phyloP scores from a whole-genome alignment of 2,888 invertebrate species.

The Hemaris fuciformis region DNA sequence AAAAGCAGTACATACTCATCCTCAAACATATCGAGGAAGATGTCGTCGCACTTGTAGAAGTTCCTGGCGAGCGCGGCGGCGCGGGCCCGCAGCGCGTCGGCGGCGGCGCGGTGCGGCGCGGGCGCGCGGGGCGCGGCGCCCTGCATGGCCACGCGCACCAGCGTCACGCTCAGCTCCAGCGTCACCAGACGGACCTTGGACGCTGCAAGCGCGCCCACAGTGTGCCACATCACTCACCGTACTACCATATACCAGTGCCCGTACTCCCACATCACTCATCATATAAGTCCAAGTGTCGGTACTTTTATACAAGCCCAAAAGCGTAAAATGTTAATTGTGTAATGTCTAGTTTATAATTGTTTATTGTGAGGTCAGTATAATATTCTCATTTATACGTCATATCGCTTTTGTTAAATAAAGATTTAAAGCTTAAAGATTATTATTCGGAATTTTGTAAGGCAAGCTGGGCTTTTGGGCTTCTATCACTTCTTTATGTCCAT shows the following conservation, averaged over 20 bases:
- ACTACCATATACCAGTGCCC: not conserved
- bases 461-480: too few relatives aligned
- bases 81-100: slow-evolving; percentile 83
- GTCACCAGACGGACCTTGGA: slow-evolving; percentile 95
- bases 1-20: slow-evolving; percentile 87
- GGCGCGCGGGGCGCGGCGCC: slow-evolving; percentile 84
- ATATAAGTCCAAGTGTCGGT: too few relatives aligned
- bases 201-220: slow-evolving; percentile 67
- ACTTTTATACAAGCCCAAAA: too few relatives aligned
- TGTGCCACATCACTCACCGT: not conserved
- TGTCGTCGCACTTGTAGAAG: slow-evolving; percentile 98
- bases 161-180: slow-evolving; percentile 91
- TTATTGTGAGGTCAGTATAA: too few relatives aligned
- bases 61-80: slow-evolving; percentile 92
- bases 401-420: too few relatives aligned
- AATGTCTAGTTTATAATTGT: too few relatives aligned
- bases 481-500: too few relatives aligned
- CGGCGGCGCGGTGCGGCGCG: slow-evolving; percentile 80
- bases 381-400: too few relatives aligned
- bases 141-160: slow-evolving; percentile 82
- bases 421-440: too few relatives aligned
- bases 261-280: too few relatives aligned
- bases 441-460: too few relatives aligned
- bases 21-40: slow-evolving; percentile 99
- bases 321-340: too few relatives aligned